Evolutionary conservation across 2,797 vertebrate genomes (phyloP).

Genomic region (Acrossocheilus wenchowensis): DNA sequence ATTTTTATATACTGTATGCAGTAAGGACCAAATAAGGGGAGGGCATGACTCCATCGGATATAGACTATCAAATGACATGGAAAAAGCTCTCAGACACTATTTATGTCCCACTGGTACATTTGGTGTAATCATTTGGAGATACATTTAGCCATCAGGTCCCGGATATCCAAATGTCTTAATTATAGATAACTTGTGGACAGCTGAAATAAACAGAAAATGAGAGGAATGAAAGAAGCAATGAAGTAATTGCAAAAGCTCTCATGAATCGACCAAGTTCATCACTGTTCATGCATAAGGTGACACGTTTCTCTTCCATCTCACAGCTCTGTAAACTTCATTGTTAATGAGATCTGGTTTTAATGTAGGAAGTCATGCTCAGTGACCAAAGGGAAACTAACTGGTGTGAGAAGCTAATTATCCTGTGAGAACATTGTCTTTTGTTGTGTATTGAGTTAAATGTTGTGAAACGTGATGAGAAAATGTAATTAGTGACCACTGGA

Average conservation of each 20-base stretch:
- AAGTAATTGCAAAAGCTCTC: slow-evolving; percentile 5
- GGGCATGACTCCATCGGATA: slow-evolving; percentile 6
- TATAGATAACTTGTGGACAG: slow-evolving; percentile 9
- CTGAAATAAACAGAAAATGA: slow-evolving; percentile 33
- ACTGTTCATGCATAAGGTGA: slow-evolving; percentile 20
- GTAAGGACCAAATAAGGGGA: slow-evolving; percentile 27
- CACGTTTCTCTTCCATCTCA: slow-evolving; percentile 35
- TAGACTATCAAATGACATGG: slow-evolving; percentile 16
- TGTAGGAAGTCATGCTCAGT: slow-evolving; percentile 47
- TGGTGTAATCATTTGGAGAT: slow-evolving; percentile 17
- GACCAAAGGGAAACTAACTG: slow-evolving; percentile 53
- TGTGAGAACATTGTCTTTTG: slow-evolving; percentile 55
- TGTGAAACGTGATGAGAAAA: slow-evolving; percentile 42
- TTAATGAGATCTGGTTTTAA: slow-evolving; percentile 50
- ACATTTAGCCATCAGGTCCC: slow-evolving; percentile 20
- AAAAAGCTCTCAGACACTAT: slow-evolving; percentile 41
- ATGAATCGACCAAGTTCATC: background rate
- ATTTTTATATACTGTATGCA: slow-evolving; percentile 6
- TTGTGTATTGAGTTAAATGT: slow-evolving; percentile 65
- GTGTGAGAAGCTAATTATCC: slow-evolving; percentile 59
- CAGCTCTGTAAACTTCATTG: slow-evolving; percentile 33
- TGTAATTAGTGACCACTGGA: slow-evolving; percentile 49
- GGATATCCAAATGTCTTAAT: slow-evolving; percentile 22
- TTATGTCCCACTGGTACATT: slow-evolving; percentile 34
- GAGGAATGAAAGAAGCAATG: background rate